Evolutionary conservation across 64 coral and sea anemone genomes (phyloP).

Genomic region (Montipora capricornis): DNA sequence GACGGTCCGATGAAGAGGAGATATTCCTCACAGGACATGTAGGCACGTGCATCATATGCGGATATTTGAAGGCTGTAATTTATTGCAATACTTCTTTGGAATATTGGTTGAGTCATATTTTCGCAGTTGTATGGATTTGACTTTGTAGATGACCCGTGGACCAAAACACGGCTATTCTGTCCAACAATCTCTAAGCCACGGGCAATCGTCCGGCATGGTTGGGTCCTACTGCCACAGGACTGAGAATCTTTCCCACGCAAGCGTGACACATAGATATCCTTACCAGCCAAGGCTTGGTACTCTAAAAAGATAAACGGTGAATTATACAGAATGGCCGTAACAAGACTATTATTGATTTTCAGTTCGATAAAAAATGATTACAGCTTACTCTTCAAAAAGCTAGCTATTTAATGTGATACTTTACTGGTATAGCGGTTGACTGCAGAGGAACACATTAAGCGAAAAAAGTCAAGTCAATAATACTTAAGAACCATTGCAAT

Average conservation of each 20-base stretch:
- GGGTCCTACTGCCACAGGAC: background rate
- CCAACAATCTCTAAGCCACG: constrained; percentile 6
- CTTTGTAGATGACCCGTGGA: constrained; percentile 1
- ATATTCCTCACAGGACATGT: background rate
- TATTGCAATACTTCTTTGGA: background rate
- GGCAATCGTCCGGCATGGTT: constrained; percentile 20
- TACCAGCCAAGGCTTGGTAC: background rate
- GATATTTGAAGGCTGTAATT: background rate
- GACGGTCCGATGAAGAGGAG: background rate
- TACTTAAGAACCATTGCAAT: too few relatives aligned
- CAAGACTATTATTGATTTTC: too few relatives aligned
- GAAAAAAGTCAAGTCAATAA: too few relatives aligned
- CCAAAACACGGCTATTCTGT: constrained; percentile 2
- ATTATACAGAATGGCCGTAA: too few relatives aligned
- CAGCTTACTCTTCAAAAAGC: too few relatives aligned
- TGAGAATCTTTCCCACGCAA: background rate
- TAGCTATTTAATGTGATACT: too few relatives aligned
- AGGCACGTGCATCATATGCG: background rate
- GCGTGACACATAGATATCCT: constrained; percentile 7
- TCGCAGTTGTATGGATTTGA: constrained; percentile 1
- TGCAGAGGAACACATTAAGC: too few relatives aligned
- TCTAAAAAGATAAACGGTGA: background rate
- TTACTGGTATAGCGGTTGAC: too few relatives aligned
- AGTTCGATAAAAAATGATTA: too few relatives aligned
- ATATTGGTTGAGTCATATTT: background rate